phyloP scores from a whole-genome alignment of 2,113 vertebrate species.

The Lagopus leucura region DNA sequence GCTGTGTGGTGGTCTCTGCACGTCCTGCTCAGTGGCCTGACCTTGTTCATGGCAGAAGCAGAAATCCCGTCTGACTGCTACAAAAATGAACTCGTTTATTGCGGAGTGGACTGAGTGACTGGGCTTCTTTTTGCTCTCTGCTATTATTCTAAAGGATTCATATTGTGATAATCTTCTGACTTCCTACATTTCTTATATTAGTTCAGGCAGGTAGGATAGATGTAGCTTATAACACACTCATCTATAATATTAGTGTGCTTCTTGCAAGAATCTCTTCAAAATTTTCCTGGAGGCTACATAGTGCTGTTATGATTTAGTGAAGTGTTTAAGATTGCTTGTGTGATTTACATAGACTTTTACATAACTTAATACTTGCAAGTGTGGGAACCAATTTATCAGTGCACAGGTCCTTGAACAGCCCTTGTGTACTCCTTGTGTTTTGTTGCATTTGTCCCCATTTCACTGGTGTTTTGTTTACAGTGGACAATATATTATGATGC shows the following conservation, averaged over 20 bases:
- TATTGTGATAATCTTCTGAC: slow-evolving; percentile 30
- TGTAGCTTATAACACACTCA: neutral
- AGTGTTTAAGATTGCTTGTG: neutral
- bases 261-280: neutral
- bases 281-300: neutral
- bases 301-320: neutral
- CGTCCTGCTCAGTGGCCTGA: neutral
- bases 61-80: slow-evolving; percentile 7
- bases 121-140: neutral
- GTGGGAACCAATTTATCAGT: neutral
- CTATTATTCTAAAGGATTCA: slow-evolving; percentile 5
- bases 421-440: neutral
- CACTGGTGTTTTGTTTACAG: neutral
- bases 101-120: slow-evolving; percentile 1
- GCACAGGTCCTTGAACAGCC: neutral
- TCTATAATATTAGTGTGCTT: neutral
- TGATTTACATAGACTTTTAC: neutral
- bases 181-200: slow-evolving; percentile 15
- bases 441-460: neutral
- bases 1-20: neutral
- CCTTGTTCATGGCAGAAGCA: slow-evolving; percentile 11
- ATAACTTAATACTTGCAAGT: neutral
- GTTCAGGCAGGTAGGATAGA: neutral
- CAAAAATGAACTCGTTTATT: slow-evolving; percentile 45
- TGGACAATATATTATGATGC: fast-evolving